Evolutionary conservation across 1,140 invertebrate genomes (phyloP), one percentile per base, ranked within the genome.

Genomic region (Octopus bimaculoides): DNA sequence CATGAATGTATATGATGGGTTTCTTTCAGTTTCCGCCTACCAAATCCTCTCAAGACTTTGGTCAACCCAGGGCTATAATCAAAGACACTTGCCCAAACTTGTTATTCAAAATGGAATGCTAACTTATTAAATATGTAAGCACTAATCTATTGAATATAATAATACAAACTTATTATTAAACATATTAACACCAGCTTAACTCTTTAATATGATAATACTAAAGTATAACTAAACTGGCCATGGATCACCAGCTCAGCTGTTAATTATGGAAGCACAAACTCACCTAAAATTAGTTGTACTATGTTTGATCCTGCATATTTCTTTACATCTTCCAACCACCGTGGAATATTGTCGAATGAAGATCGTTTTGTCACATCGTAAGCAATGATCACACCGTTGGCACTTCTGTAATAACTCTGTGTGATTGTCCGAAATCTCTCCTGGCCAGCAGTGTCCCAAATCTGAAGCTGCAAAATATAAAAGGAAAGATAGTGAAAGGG

Each of bases 361-460:
- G 95, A 93, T 81, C 94, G 92, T 86, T 97, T 97, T 83, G 96
- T 97, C 81, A 98, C 96, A 90, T 98, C 97, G 91, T 98, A 98
- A 77, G 97, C 96, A 79, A 92, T 86, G 52, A 93, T 90, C 14
- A 93, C 92, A 75, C 92, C 92, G 89, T 93, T 92, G 20, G 92
- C 92, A 87, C 91, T 92, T 80, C 92, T 87, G 86, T 93, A 93
- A 83, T 93, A 93, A 82, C 91, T 92, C 82, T 93, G 92, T 7
- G 98, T 99, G 82, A 98, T 98, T 6, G 97, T 98, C 81, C 98
- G 93, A 91, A 99, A 99, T 84, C 97, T 92, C 90, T 99, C 97
- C 89, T 99, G 98, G 0, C 98, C 97, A 17, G 96, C 97, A 61
- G 96, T 98, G 89, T 99, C 97, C 97, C 97, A 99, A 86, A 99